A percentile compares a stretch with the other conserved stretches of the same genome.
phyloP scores from a whole-genome alignment of 2,113 vertebrate species.

The Gorsachius goisagi region DNA sequence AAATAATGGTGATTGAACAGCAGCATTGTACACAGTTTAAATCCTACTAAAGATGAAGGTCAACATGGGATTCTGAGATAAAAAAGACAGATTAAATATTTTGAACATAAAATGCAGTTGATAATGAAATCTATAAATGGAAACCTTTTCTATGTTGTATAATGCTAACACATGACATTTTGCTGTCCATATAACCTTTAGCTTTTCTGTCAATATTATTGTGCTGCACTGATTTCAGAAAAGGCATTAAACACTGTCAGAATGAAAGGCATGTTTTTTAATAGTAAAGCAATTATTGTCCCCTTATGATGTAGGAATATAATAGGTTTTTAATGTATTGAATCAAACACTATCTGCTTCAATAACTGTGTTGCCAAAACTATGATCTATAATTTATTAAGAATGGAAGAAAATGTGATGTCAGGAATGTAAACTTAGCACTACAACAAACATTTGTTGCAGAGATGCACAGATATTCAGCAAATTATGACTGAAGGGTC shows the following conservation, averaged over 20 bases:
- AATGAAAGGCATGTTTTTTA: conserved; percentile 37
- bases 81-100: conserved; percentile 42
- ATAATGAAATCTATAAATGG: conserved; percentile 50
- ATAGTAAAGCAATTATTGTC: conserved; percentile 48
- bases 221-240: conserved; percentile 2
- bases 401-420: background rate
- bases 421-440: background rate
- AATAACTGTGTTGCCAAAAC: conserved; percentile 12
- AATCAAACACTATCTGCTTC: conserved; percentile 47
- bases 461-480: background rate
- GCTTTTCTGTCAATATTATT: conserved; percentile 34
- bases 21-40: background rate
- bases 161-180: conserved; percentile 48
- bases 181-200: conserved; percentile 32
- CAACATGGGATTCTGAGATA: background rate
- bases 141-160: conserved; percentile 30
- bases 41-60: conserved; percentile 33
- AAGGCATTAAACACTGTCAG: conserved; percentile 2
- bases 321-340: conserved; percentile 59
- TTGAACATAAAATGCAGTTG: background rate
- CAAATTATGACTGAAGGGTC: background rate
- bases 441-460: background rate
- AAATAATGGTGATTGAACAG: conserved; percentile 10
- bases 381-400: conserved; percentile 32
- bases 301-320: conserved; percentile 14